Percentiles rank a stretch among this genome's conserved stretches.
Conservation (phyloP, 1,140 invertebrate genomes). For the Dendroctonus valens region DNA sequence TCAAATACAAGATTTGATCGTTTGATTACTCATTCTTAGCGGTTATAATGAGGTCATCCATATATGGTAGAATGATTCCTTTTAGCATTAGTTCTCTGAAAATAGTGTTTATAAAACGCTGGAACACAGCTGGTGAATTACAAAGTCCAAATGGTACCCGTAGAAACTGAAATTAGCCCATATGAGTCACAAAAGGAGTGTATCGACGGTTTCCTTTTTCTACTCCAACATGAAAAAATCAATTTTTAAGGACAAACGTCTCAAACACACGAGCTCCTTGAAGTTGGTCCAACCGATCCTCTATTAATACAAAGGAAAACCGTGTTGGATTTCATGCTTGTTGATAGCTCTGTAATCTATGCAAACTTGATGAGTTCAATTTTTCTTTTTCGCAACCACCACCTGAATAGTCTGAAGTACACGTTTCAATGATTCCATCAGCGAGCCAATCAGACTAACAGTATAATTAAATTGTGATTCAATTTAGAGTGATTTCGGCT, state of each 20-base stretch:
- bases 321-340: constrained; percentile 41
- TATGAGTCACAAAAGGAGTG: constrained; percentile 38
- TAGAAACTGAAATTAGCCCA: constrained; percentile 42
- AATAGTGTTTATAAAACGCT: constrained; percentile 34
- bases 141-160: constrained; percentile 40
- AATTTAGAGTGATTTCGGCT: no score
- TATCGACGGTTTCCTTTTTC: constrained; percentile 39
- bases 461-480: no score
- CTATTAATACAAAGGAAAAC: constrained; percentile 41
- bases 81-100: constrained; percentile 40
- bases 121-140: constrained; percentile 33
- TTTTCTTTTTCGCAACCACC: constrained; percentile 50
- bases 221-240: constrained; percentile 45
- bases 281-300: constrained; percentile 36
- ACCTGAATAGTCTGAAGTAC: no score
- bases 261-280: constrained; percentile 35
- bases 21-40: constrained; percentile 21
- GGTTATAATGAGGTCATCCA: constrained; percentile 40
- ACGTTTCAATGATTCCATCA: no score
- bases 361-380: constrained; percentile 50
- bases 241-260: constrained; percentile 46
- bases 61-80: constrained; percentile 35
- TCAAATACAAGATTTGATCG: constrained; percentile 35
- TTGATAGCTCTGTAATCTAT: constrained; percentile 55
- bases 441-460: no score